Conservation (phyloP, 2,797 vertebrate genomes). For the Enteromius thamalakanensis region DNA sequence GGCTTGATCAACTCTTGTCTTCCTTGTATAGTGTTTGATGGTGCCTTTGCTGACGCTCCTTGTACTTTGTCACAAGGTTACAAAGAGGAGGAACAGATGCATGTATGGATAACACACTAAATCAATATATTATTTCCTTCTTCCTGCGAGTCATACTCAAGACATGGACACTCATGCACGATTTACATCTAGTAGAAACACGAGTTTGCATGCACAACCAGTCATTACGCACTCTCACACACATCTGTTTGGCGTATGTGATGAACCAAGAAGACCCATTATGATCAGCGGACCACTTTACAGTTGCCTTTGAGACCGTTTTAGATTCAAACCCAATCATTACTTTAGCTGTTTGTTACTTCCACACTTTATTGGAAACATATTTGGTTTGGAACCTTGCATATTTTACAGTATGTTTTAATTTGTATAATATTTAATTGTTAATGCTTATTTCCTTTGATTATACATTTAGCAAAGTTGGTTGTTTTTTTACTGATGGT, state of each 20-base stretch:
- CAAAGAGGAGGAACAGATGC: background rate
- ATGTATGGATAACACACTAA: slow-evolving; percentile 1
- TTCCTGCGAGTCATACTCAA: background rate
- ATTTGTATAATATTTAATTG: too few relatives aligned
- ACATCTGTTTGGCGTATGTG: slow-evolving; percentile 43
- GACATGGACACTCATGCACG: slow-evolving; percentile 20
- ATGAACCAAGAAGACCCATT: slow-evolving; percentile 1
- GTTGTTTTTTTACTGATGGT: background rate
- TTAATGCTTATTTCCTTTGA: too few relatives aligned
- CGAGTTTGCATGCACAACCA: background rate
- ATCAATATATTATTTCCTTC: background rate
- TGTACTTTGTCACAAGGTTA: slow-evolving; percentile 19
- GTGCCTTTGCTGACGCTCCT: background rate
- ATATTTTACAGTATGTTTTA: too few relatives aligned
- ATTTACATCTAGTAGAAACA: background rate
- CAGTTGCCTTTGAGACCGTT: slow-evolving; percentile 38
- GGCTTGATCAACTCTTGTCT: background rate
- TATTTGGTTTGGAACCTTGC: slow-evolving; percentile 3
- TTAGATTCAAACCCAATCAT: slow-evolving; percentile 7
- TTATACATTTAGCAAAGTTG: background rate
- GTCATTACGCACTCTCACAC: slow-evolving; percentile 19
- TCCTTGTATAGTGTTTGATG: slow-evolving; percentile 9
- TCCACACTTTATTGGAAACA: background rate
- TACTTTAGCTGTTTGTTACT: slow-evolving; percentile 30
- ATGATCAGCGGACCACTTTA: slow-evolving; percentile 41